Base-by-base conservation (phyloP, 2,113 vertebrate species). In the Callorhinus ursinus region DNA sequence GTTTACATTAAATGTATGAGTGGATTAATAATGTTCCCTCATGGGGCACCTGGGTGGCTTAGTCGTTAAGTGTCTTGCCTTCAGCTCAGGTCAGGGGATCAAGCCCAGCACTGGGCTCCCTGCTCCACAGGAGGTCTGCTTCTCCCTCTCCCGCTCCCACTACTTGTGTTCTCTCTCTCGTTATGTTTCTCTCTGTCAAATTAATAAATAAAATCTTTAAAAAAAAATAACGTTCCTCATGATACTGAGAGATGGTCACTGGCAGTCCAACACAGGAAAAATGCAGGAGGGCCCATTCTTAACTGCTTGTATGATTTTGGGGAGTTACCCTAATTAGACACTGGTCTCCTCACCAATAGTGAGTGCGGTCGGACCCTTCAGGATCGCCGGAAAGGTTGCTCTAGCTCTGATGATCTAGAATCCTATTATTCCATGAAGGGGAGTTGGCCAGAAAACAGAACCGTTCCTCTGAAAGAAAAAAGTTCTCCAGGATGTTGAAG, bases 311-410 rank as follows among this genome's bases (percentile, higher is more conserved):
- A 7, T 26, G 53, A 36, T 71, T 13, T 28, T 15, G 22, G 49
- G 5, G 55, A 92, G 13, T 53, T 79, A 63, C n/a, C 28, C 28
- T 36, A 13, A 24, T 11, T 28, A 55, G 18, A 8, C 4, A 2
- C 63, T 18, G 15, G n/a, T 79, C 24, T 76, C 7, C 46, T 76
- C 2, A 5, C 88, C 13, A 42, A 4, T 42, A 28, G 39, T 7
- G 55, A 69, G n/a, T 15, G 16, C 1, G 9, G 1, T 0, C 7
- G 7, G 28, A 74, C 12, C 19, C 16, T 76, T 36, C 26, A n/a
- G 39, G 18, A 55, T 28, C 21, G 6, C 74, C 53, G 39, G 9
- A 13, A 69, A 22, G 31, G 12, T 53, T 26, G 31, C 24, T 46
- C 46, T 59, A 49, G 0, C 39, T 83, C 24, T 31, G 12, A 55